Evolutionary conservation across 2,888 invertebrate genomes (phyloP).

Genomic region (Conomelus anceps): DNA sequence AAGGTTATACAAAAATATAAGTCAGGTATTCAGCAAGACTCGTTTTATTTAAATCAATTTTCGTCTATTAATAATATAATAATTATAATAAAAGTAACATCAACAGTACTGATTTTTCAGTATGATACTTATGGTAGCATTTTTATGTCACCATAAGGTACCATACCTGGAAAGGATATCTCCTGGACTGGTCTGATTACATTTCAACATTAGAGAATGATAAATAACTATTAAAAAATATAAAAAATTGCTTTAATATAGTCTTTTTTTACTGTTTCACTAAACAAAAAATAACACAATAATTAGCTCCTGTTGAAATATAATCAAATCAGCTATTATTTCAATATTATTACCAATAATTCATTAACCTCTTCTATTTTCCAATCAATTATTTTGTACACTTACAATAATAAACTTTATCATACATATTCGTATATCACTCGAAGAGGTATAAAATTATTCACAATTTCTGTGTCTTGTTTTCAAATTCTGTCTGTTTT

Average conservation of each 20-base stretch:
- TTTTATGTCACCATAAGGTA: neutral
- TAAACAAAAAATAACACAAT: neutral
- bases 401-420: neutral
- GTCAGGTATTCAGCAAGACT: slow-evolving; percentile 32
- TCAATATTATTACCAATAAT: neutral
- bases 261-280: neutral
- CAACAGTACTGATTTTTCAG: slow-evolving; percentile 30
- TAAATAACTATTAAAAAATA: neutral
- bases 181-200: neutral
- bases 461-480: neutral
- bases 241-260: neutral
- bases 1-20: neutral
- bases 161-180: neutral
- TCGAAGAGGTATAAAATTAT: neutral
- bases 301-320: neutral
- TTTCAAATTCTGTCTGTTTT: neutral
- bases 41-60: slow-evolving; percentile 35
- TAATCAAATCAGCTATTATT: neutral
- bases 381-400: neutral
- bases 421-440: neutral
- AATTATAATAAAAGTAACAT: slow-evolving; percentile 35
- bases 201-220: neutral
- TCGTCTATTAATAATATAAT: slow-evolving; percentile 35
- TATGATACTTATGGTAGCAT: neutral
- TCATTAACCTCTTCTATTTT: neutral